Conservation (phyloP, 2,888 invertebrate genomes). For the Drosophila tanythrix region DNA sequence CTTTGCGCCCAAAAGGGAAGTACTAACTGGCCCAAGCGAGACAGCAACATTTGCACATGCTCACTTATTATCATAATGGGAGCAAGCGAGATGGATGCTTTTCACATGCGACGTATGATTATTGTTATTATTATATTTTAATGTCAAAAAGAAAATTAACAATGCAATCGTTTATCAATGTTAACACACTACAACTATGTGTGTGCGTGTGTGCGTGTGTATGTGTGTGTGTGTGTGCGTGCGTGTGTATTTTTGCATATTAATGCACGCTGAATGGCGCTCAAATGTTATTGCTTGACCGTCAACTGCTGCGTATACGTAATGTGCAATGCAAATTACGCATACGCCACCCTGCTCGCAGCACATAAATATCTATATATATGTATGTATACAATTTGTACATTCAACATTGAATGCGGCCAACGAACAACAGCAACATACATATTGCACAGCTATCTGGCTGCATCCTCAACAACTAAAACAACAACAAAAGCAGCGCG, state of each 20-base stretch:
- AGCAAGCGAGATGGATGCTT: neutral
- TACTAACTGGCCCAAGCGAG: constrained; percentile 9
- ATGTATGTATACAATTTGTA: constrained; percentile 11
- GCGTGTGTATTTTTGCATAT: constrained; percentile 28
- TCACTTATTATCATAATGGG: neutral
- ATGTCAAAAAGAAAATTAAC: constrained; percentile 44
- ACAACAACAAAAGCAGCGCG: constrained; percentile 15
- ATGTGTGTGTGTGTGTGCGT: neutral
- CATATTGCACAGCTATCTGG: constrained; percentile 24
- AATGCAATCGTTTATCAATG: constrained; percentile 56
- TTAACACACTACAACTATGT: constrained; percentile 16
- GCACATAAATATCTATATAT: constrained; percentile 9
- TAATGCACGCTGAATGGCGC: constrained; percentile 24
- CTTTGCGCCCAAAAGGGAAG: constrained; percentile 52
- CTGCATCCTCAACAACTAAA: constrained; percentile 29
- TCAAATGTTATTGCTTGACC: constrained; percentile 57
- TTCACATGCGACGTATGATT: neutral
- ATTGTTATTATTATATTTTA: constrained; percentile 11
- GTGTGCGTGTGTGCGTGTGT: neutral
- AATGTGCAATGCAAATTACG: constrained; percentile 46
- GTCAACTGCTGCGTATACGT: constrained; percentile 57
- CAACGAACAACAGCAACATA: constrained; percentile 48
- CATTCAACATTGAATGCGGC: constrained; percentile 54
- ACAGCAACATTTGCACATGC: neutral
- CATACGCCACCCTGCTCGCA: constrained; percentile 45